Percentiles rank a stretch among this genome's conserved stretches.
Evolutionary conservation across 2,113 vertebrate genomes (phyloP).

Genomic region (Urocitellus parryii): DNA sequence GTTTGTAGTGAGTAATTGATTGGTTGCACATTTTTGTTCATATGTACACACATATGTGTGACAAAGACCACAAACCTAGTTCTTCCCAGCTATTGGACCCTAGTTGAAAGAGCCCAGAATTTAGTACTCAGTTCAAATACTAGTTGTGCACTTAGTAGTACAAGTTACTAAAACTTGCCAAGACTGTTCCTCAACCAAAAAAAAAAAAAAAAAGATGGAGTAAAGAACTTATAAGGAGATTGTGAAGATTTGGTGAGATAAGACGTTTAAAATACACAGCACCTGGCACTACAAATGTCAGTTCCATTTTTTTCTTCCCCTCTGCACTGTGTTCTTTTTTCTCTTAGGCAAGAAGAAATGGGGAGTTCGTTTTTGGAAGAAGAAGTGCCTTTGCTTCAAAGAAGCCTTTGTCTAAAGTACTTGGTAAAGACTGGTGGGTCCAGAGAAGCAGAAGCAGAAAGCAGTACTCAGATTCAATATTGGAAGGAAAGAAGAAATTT

Average conservation of each 20-base stretch:
- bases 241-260: background rate
- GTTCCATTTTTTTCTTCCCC: background rate
- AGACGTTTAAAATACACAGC: background rate
- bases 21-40: fast-evolving
- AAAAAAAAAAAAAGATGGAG: too few species aligned
- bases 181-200: constrained; percentile 32
- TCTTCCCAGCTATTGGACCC: background rate
- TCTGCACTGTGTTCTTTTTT: background rate
- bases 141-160: background rate
- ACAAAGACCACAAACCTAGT: background rate
- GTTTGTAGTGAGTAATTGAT: background rate
- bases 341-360: background rate
- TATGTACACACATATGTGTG: background rate
- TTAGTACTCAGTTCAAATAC: constrained; percentile 2
- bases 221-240: background rate
- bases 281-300: background rate
- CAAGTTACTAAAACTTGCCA: background rate
- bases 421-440: background rate
- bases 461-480: background rate
- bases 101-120: background rate
- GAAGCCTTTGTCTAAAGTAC: background rate
- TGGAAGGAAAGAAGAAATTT: background rate
- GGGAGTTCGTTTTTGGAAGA: background rate
- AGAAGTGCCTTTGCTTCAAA: background rate
- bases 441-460: background rate